These are phyloP conservation scores for Pristionchus maxplancki DNA, from an alignment of 2,888 invertebrate species.

Conservation along the genomic window DNA sequence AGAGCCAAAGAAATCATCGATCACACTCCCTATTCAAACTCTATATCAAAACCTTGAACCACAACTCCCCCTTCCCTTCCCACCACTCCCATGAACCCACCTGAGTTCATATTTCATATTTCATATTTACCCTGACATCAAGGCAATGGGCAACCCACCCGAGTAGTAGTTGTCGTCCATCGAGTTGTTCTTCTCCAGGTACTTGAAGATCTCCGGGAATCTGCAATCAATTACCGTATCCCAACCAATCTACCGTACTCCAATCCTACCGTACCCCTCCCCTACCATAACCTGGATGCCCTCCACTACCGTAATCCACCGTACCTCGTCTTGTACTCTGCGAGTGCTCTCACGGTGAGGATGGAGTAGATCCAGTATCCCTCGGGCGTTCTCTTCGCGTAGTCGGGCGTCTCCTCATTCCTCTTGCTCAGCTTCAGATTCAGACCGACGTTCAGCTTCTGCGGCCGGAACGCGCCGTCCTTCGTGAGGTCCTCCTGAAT, in stretches of 20 bases:
- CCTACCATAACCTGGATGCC: too few relatives aligned
- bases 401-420: constrained; percentile 84
- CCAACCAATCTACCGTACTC: neutral
- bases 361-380: constrained; percentile 66
- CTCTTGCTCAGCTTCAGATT: constrained; percentile 91
- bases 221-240: constrained; percentile 60
- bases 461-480: constrained; percentile 71
- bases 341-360: constrained; percentile 80
- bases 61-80: neutral
- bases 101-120: too few relatives aligned
- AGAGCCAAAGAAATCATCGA: too few relatives aligned
- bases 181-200: constrained; percentile 79
- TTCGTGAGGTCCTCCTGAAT: constrained; percentile 60
- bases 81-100: neutral
- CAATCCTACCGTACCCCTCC: neutral
- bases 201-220: constrained; percentile 87
- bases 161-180: constrained; percentile 84
- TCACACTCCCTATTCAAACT: neutral
- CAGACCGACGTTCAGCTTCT: constrained; percentile 87
- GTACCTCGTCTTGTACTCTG: constrained; percentile 83
- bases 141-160: constrained; percentile 51
- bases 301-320: neutral
- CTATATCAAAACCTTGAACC: neutral
- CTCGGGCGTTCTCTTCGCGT: constrained; percentile 79
- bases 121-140: too few relatives aligned